A percentile compares a stretch with the other conserved stretches of the same genome.
Conservation (phyloP, 2,797 vertebrate species). For the Hylomyscus alleni region DNA sequence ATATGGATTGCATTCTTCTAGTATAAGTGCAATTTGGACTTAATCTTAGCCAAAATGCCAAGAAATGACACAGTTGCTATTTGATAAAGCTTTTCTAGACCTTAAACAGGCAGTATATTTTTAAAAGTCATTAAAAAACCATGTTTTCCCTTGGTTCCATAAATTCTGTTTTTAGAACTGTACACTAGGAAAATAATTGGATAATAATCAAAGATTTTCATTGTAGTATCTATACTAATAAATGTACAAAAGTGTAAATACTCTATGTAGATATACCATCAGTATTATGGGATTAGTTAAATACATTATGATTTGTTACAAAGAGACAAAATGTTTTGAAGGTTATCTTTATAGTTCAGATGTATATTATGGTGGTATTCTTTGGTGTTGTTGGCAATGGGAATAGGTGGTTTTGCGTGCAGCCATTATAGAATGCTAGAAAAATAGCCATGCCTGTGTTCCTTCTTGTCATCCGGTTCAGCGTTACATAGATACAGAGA, state of each 20-base stretch:
- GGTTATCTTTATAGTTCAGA: not conserved
- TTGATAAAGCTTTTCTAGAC: not conserved
- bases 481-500: constrained; percentile 39
- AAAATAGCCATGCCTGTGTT: not conserved
- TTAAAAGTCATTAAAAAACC: not conserved
- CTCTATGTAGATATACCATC: not conserved
- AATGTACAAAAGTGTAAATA: not conserved
- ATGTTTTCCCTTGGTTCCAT: constrained; percentile 13
- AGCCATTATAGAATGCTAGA: not conserved
- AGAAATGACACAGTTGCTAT: not conserved
- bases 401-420: not conserved
- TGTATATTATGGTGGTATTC: not conserved
- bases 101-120: not conserved
- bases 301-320: constrained; percentile 54
- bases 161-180: constrained; percentile 27
- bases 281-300: not conserved
- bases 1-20: not conserved
- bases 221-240: not conserved
- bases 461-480: not conserved
- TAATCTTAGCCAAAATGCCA: not conserved
- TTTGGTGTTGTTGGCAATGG: not conserved
- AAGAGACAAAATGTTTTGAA: constrained; percentile 30
- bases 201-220: not conserved
- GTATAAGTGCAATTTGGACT: constrained; percentile 24
- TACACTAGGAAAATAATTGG: constrained; percentile 39